These are phyloP conservation scores for Eurytemora carolleeae DNA, from an alignment of 1,140 invertebrate species.

Conservation along the genomic window DNA sequence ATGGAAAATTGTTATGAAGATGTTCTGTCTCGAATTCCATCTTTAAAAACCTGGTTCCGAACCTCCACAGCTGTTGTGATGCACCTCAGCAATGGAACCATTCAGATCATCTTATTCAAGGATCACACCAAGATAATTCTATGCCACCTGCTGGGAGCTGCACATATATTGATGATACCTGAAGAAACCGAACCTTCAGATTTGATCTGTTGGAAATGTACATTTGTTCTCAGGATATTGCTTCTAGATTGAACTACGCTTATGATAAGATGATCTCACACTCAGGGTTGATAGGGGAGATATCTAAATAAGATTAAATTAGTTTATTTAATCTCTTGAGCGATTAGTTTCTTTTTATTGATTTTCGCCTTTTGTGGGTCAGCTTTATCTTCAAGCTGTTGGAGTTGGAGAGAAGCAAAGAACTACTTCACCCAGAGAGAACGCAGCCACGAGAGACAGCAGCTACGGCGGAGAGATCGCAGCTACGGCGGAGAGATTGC, in stretches of 20 bases:
- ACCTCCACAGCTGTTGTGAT: slow-evolving; percentile 85
- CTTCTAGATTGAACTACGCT: slow-evolving; percentile 62
- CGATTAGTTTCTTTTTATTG: too few species aligned
- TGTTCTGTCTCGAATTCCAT: slow-evolving; percentile 69
- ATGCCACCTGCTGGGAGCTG: slow-evolving; percentile 86
- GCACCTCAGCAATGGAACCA: slow-evolving; percentile 87
- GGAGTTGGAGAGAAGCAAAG: too few species aligned
- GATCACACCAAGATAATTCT: slow-evolving; percentile 96
- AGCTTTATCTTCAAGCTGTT: too few species aligned
- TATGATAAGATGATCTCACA: slow-evolving; percentile 73
- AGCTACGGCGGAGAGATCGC: too few species aligned
- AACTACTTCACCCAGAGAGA: too few species aligned
- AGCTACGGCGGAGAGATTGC: too few species aligned
- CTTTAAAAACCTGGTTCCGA: slow-evolving; percentile 85
- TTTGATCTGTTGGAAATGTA: slow-evolving; percentile 59
- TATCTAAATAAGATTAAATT: too few species aligned
- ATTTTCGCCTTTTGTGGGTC: too few species aligned
- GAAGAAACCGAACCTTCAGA: slow-evolving; percentile 71
- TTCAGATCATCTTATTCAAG: slow-evolving; percentile 87
- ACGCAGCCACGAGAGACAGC: too few species aligned
- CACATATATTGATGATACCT: slow-evolving; percentile 77
- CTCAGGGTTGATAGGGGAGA: too few species aligned
- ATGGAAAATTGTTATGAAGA: slow-evolving; percentile 46
- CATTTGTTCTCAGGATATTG: slow-evolving; percentile 57
- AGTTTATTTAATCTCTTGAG: too few species aligned